Base-by-base conservation (phyloP, 2,113 vertebrate genomes). In the Tachuris rubrigastra region DNA sequence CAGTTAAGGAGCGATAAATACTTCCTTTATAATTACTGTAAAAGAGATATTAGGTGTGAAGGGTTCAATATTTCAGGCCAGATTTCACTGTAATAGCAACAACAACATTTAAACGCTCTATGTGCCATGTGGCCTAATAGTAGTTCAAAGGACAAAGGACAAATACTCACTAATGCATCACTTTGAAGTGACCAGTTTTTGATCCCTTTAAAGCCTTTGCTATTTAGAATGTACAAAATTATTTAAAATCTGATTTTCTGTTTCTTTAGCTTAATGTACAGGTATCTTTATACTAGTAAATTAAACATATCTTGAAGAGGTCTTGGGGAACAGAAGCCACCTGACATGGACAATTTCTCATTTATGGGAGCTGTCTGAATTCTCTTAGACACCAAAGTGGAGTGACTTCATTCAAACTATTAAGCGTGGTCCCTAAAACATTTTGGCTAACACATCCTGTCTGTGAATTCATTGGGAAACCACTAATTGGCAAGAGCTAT, bases 361-460 rank as follows among this genome's bases (percentile, higher is more conserved):
- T 71, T 59, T 66, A 66, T 10, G 17, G 41, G 8, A 69, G 8
- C 23, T 19, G 9, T 0, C 2, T 31, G 30, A 52, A n/a, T 25
- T 47, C 16, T 52, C 1, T 11, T 24, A 33, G 24, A 10, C 33
- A 37, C 52, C 73, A 58, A 37, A 39, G 14, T 6, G 10, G 22
- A 30, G 13, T 28, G 27, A 21, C 58, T 72, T 20, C 42, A 19
- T 76, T 68, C 62, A 62, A 15, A 20, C 4, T 66, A 23, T 35
- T 35, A 50, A 50, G 8, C 0, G 0, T 12, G 15, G 15, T 71
- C 14, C 19, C 11, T 63, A 42, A 13, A 63, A 46, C 1, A 3
- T 39, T 35, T 59, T 59, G 28, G 11, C 23, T 72, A 19, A 50
- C 25, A 16, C 12, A 52, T 9, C 6, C 1, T 8, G 4, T 28